Evolutionary conservation across 1,140 invertebrate genomes (phyloP), one percentile per base, ranked within the genome.

Genomic region (Atopsyche davidsoni): DNA sequence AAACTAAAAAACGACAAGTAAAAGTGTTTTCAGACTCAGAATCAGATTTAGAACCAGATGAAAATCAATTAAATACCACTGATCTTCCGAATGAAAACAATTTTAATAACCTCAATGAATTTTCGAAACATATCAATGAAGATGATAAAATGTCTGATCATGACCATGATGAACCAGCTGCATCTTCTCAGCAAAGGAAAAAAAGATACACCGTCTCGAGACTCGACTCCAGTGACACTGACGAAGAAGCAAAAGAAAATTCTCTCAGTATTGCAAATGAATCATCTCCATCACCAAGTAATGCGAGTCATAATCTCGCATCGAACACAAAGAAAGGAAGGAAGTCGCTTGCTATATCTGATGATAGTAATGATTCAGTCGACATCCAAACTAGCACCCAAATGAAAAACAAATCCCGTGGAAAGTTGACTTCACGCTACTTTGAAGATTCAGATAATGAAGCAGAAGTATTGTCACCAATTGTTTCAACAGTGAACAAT

Each of bases 351-450:
- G 25, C 34, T 13, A n/a, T 45, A 10, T 25, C 25, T n/a, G 42
- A 45, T 19, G 42, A 45, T 18, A 34, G 24, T n/a, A 21, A 49
- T 40, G 38, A 32, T 13, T 31, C 36, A 13, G 7, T 16, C 21
- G 17, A 31, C 16, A 31, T 34, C 16, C 24, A 16, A 3, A 40
- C 24, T n/a, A 45, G 24, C 13, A 48, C 32, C 13, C 31, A 42
- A 19, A 42, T 22, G 6, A 24, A 42, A n/a, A n/a, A n/a, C n/a
- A n/a, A n/a, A n/a, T n/a, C n/a, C n/a, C n/a, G n/a, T n/a, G n/a
- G n/a, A n/a, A n/a, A n/a, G n/a, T n/a, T n/a, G n/a, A n/a, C n/a
- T n/a, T n/a, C n/a, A n/a, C n/a, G n/a, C n/a, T n/a, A n/a, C n/a
- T n/a, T n/a, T n/a, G n/a, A n/a, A n/a, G n/a, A n/a, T n/a, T n/a